phyloP scores from a whole-genome alignment of 2,888 invertebrate species.

The Eulithis prunata region DNA sequence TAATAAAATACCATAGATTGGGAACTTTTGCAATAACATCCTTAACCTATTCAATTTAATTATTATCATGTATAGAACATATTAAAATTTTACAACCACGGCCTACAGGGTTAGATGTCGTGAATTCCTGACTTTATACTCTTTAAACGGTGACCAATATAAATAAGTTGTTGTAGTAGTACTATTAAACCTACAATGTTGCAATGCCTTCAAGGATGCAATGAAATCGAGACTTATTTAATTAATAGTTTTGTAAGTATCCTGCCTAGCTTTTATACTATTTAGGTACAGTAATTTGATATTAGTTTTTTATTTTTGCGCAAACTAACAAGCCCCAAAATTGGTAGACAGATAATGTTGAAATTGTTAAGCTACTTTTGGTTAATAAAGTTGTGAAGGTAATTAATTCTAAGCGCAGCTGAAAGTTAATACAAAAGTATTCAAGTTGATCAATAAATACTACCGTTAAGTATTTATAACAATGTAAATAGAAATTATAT shows the following conservation, averaged over 20 bases:
- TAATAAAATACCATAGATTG: too few relatives aligned
- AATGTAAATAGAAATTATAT: too few relatives aligned
- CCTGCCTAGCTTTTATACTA: too few relatives aligned
- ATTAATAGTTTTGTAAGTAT: too few relatives aligned
- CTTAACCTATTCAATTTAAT: background rate
- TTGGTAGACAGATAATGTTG: background rate
- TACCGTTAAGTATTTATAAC: too few relatives aligned
- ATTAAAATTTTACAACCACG: conserved; percentile 12
- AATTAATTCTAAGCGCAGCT: too few relatives aligned
- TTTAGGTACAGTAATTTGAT: too few relatives aligned
- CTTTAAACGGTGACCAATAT: background rate
- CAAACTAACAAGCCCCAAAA: background rate
- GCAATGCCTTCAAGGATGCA: background rate
- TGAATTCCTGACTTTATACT: conserved; percentile 12
- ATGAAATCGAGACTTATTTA: too few relatives aligned
- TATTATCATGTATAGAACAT: background rate
- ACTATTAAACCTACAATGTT: conserved; percentile 11
- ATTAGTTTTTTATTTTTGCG: too few relatives aligned
- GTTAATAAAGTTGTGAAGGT: background rate
- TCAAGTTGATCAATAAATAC: too few relatives aligned
- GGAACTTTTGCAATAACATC: background rate
- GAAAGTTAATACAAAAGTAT: too few relatives aligned
- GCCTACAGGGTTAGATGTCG: conserved; percentile 5
- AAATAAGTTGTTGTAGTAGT: conserved; percentile 1
- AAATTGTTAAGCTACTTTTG: conserved; percentile 5